A percentile compares a stretch with the other conserved stretches of the same genome.
These are phyloP conservation scores for Drosophila demipolita DNA, from an alignment of 2,888 invertebrate genomes.

Conservation along the genomic window DNA sequence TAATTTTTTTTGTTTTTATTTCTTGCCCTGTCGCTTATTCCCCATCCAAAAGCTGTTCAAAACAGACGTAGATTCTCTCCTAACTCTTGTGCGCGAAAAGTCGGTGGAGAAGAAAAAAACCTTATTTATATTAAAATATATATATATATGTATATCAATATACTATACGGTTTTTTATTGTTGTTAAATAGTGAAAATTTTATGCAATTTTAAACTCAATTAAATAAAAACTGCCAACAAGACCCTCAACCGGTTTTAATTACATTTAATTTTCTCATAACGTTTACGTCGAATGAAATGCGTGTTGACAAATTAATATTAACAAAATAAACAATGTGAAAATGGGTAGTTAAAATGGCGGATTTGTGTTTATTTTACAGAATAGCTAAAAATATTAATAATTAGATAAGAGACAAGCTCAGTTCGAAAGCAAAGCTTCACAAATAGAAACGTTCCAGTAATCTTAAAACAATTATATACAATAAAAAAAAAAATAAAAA, in stretches of 20 bases:
- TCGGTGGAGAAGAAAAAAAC: slow-evolving; percentile 17
- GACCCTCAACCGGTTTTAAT: slow-evolving; percentile 41
- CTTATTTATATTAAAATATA: slow-evolving; percentile 18
- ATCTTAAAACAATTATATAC: neutral
- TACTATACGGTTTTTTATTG: slow-evolving; percentile 17
- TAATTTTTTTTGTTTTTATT: slow-evolving; percentile 49
- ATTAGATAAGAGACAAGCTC: slow-evolving; percentile 8
- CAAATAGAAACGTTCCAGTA: slow-evolving; percentile 4
- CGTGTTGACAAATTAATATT: slow-evolving; percentile 28
- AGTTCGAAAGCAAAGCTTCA: slow-evolving; percentile 17
- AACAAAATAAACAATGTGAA: slow-evolving; percentile 6
- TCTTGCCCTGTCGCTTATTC: slow-evolving; percentile 43
- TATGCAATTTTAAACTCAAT: slow-evolving; percentile 25
- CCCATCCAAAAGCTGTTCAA: slow-evolving; percentile 41
- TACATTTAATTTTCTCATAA: slow-evolving; percentile 21
- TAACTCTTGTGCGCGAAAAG: slow-evolving; percentile 18
- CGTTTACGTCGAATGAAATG: slow-evolving; percentile 26
- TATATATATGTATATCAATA: slow-evolving; percentile 13
- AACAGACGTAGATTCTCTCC: slow-evolving; percentile 38
- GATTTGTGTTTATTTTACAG: slow-evolving; percentile 1
- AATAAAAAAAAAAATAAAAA: slow-evolving; percentile 26
- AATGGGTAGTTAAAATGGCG: neutral
- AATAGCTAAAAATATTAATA: slow-evolving; percentile 6
- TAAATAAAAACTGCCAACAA: slow-evolving; percentile 9
- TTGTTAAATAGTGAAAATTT: slow-evolving; percentile 17